phyloP scores from a whole-genome alignment of 2,888 invertebrate species.

The Stenodema calcarata region DNA sequence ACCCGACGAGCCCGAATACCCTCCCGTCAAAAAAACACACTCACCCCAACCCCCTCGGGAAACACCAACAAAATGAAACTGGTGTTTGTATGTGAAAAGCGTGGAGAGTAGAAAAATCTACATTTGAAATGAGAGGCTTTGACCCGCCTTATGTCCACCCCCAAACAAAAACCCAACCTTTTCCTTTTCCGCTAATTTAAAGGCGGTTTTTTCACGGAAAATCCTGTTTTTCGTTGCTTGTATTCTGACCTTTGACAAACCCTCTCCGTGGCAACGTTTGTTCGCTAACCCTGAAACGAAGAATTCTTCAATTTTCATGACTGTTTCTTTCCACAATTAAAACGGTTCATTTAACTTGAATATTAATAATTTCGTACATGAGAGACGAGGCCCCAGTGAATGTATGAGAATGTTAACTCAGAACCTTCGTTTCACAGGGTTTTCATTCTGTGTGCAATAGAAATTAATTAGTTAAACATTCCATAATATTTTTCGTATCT shows the following conservation, averaged over 20 bases:
- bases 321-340: too few relatives aligned
- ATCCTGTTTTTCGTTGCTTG: not conserved
- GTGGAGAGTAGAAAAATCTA: not conserved
- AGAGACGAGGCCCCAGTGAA: too few relatives aligned
- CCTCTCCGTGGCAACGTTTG: too few relatives aligned
- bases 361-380: too few relatives aligned
- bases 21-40: not conserved
- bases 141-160: conserved; percentile 38
- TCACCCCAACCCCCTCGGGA: not conserved
- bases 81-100: not conserved
- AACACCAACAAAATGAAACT: not conserved
- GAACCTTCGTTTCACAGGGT: too few relatives aligned
- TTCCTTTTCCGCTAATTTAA: not conserved
- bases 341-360: too few relatives aligned
- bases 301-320: too few relatives aligned
- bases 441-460: too few relatives aligned
- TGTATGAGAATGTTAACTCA: too few relatives aligned
- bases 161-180: conserved; percentile 29
- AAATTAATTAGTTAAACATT: too few relatives aligned
- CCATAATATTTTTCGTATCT: too few relatives aligned
- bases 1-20: not conserved
- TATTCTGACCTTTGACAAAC: not conserved
- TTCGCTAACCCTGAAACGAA: too few relatives aligned
- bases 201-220: not conserved
- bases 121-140: conserved; percentile 47